Evolutionary conservation across 2,113 vertebrate genomes (phyloP).

Genomic region (Sebastes schlegelii): DNA sequence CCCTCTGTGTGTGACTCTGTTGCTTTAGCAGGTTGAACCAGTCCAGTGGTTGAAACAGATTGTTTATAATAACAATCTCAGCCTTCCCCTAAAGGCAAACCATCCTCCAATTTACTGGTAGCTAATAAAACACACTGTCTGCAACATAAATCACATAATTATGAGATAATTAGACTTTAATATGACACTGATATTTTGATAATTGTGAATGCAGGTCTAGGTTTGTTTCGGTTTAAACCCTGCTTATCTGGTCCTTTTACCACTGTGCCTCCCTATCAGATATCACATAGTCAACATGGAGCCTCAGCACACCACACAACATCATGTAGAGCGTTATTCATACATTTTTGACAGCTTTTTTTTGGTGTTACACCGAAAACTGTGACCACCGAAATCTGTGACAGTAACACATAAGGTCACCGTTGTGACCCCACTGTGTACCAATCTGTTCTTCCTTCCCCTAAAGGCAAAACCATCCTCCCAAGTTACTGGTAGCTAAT

Average conservation of each 20-base stretch:
- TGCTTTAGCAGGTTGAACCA: conserved; percentile 54
- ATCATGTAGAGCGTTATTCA: neutral
- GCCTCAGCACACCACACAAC: neutral
- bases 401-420: too few species aligned
- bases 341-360: too few species aligned
- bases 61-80: conserved; percentile 48
- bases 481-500: accelerated
- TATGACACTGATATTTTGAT: neutral
- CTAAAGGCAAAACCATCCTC: neutral
- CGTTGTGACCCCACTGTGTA: too few species aligned
- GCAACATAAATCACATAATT: neutral
- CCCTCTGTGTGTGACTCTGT: conserved; percentile 3
- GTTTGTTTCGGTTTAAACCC: neutral
- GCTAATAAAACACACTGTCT: neutral
- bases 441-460: too few species aligned
- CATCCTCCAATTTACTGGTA: accelerated
- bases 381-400: too few species aligned
- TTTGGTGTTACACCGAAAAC: too few species aligned
- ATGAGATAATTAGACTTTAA: neutral
- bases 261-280: neutral
- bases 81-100: neutral
- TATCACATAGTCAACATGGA: neutral
- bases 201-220: neutral
- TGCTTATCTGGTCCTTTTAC: neutral
- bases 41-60: conserved; percentile 38